Conservation (phyloP, 2,888 invertebrate genomes). For the Polydrusus cervinus region DNA sequence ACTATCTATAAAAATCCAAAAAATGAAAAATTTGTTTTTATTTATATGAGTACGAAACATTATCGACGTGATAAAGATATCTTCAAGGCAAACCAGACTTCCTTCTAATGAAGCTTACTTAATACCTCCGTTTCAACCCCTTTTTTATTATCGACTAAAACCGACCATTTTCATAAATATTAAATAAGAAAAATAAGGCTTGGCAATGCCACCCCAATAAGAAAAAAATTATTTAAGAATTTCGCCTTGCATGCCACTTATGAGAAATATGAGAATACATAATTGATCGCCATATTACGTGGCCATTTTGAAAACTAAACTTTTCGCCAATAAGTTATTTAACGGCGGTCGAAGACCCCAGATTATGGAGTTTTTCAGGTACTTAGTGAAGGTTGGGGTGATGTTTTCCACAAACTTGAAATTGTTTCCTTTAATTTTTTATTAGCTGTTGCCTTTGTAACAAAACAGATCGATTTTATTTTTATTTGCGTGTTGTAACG, state of each 20-base stretch:
- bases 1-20: too few species aligned
- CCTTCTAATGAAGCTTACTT: too few species aligned
- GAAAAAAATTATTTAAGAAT: slow-evolving; percentile 19
- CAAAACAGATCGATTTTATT: slow-evolving; percentile 9
- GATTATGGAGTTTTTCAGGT: slow-evolving; percentile 8
- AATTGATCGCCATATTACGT: slow-evolving; percentile 22
- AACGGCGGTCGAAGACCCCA: slow-evolving; percentile 15
- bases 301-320: slow-evolving; percentile 20
- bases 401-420: slow-evolving; percentile 18
- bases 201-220: slow-evolving; percentile 4
- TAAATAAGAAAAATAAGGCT: slow-evolving; percentile 12
- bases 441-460: not conserved
- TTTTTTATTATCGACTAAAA: not conserved
- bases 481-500: not conserved
- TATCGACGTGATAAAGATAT: too few species aligned
- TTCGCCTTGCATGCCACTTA: slow-evolving; percentile 19
- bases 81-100: too few species aligned
- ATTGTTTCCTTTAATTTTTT: slow-evolving; percentile 8
- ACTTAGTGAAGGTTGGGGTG: slow-evolving; percentile 3
- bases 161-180: slow-evolving; percentile 4
- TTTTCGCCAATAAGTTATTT: slow-evolving; percentile 25
- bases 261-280: not conserved
- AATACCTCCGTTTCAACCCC: too few species aligned
- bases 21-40: too few species aligned
- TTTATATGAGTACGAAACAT: too few species aligned